phyloP scores from a whole-genome alignment of 2,888 invertebrate species.

The Tenthredo livida region DNA sequence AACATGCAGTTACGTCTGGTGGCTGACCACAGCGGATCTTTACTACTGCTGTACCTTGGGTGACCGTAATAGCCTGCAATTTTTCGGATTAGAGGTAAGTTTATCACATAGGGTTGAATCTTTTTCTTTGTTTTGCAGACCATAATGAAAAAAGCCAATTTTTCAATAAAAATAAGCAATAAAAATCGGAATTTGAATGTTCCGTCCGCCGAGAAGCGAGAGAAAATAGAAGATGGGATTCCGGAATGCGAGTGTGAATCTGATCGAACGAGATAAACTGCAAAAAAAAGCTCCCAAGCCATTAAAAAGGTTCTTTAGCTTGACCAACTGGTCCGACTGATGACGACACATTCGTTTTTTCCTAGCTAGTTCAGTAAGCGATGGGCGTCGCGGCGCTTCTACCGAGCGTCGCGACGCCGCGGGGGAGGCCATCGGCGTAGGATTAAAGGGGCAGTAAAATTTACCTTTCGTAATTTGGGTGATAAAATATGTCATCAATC shows the following conservation, averaged over 20 bases:
- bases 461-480: not conserved
- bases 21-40: not conserved
- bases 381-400: conserved; percentile 46
- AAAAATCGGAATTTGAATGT: not conserved
- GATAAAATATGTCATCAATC: not conserved
- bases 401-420: conserved; percentile 50
- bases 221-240: not conserved
- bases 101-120: not conserved
- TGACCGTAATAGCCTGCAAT: not conserved
- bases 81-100: not conserved
- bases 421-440: conserved; percentile 54
- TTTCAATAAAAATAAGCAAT: not conserved
- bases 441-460: conserved; percentile 38
- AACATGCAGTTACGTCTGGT: not conserved
- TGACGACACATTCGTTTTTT: conserved; percentile 50
- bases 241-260: not conserved
- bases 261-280: conserved; percentile 26
- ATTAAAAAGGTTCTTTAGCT: conserved; percentile 26
- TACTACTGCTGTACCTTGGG: conserved; percentile 5
- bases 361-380: conserved; percentile 24
- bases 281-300: conserved; percentile 18
- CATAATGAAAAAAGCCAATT: not conserved
- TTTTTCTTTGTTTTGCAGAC: not conserved
- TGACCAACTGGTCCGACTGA: conserved; percentile 53
- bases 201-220: not conserved